Evolutionary conservation across 2,113 vertebrate genomes (phyloP).

Genomic region (Aplodontia rufa): DNA sequence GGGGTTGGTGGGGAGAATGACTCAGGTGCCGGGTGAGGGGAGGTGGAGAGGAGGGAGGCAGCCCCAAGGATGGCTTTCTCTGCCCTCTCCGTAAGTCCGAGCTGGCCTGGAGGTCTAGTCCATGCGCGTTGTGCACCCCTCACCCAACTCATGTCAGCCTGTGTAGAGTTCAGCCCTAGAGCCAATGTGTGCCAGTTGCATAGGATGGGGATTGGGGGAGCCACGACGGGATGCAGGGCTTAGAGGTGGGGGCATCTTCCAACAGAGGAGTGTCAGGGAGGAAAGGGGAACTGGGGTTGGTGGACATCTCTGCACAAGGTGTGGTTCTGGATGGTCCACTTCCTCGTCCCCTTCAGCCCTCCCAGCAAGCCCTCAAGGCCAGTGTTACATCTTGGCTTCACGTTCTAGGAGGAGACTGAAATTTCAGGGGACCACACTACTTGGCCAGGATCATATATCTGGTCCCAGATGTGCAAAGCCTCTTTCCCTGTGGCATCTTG

Average conservation of each 20-base stretch:
- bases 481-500: not conserved
- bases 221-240: not conserved
- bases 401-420: not conserved
- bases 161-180: rapidly evolving
- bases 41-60: no score
- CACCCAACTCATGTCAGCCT: rapidly evolving
- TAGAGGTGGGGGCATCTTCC: no score
- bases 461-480: not conserved
- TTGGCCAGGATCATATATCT: not conserved
- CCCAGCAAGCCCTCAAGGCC: not conserved
- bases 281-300: no score
- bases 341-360: not conserved
- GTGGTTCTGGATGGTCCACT: rapidly evolving
- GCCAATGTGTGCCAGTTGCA: not conserved
- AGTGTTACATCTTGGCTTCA: no score
- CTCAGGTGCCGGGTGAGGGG: not conserved
- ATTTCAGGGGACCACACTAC: not conserved
- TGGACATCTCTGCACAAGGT: rapidly evolving
- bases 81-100: no score
- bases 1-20: not conserved
- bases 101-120: not conserved
- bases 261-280: no score
- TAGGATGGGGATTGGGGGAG: not conserved
- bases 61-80: not conserved
- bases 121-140: rapidly evolving